Base-by-base conservation (phyloP, 1,140 invertebrate species). In the Polyergus mexicanus region DNA sequence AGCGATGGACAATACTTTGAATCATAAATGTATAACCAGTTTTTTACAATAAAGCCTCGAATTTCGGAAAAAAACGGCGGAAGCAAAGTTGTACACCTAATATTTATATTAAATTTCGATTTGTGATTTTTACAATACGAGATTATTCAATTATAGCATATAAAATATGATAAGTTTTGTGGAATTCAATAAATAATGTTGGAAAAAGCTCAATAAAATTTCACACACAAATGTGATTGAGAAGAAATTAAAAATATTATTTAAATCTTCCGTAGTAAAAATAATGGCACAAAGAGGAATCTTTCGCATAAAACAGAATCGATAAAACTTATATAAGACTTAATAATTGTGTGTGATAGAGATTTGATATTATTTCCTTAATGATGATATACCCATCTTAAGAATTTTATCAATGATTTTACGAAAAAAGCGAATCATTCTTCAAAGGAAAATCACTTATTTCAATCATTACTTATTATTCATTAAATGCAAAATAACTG, bases 331-430 rank as follows among this genome's bases (percentile, higher is more conserved):
- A 25, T 13, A 47, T 65, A 22, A 51, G 44, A 44, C 16, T 35
- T 51, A 51, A 25, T 25, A 76, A 13, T 28, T 19, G 47, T 19
- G 16, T 19, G 44, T 11, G 22, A 4, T 32, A 8, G 6, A 58
- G 11, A 28, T 62, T 76, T 28, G 5, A 63, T 63, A 28, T 32
- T 25, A 63, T 44, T 63, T 62, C 38, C 13, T 51, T 25, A 35
- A 41, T 41, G 10, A 41, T 66, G 41, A 66, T 28, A 56, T 38
- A 5, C 38, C n/a, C 13, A 10, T 11, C 47, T 51, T 10, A 51
- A 78, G n/a, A 78, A 25, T 78, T 35, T 78, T 78, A 78, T 78
- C 76, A 51, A 47, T 19, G 25, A 16, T 78, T 47, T 54, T 25
- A 7, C 13, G 32, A 6, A 69, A 69, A 69, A 38, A 38, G 11